Conservation (phyloP, 2,888 invertebrate genomes). For the Priocnemis perturbator region DNA sequence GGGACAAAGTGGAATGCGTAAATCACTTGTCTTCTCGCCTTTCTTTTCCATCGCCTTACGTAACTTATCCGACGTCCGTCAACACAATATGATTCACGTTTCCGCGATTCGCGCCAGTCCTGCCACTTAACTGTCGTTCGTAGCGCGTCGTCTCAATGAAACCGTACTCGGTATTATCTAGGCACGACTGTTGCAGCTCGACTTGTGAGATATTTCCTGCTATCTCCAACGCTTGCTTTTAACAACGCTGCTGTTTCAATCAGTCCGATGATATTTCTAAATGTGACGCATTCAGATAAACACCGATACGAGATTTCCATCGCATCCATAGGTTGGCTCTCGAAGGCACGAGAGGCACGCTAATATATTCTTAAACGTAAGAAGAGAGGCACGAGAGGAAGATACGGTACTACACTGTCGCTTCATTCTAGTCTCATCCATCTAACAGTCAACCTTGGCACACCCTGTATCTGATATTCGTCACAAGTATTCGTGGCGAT, state of each 20-base stretch:
- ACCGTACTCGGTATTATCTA: neutral
- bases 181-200: too few species aligned
- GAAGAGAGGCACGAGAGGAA: constrained; percentile 27
- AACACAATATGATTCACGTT: neutral
- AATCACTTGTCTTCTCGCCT: constrained; percentile 50
- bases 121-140: neutral
- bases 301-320: too few species aligned
- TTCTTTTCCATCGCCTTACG: constrained; percentile 40
- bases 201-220: neutral
- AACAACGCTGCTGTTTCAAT: too few species aligned
- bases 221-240: neutral
- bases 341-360: too few species aligned
- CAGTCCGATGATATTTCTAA: too few species aligned
- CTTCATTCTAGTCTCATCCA: constrained; percentile 28
- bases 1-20: constrained; percentile 60
- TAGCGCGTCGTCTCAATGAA: neutral
- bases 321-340: too few species aligned
- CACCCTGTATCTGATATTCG: constrained; percentile 23
- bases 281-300: too few species aligned
- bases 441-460: constrained; percentile 16
- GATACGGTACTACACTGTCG: constrained; percentile 21
- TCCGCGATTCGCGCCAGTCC: neutral
- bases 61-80: constrained; percentile 45
- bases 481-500: constrained; percentile 21
- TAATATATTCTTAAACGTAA: too few species aligned